Evolutionary conservation across 2,113 vertebrate species (phyloP).

Genomic region (Morone saxatilis): DNA sequence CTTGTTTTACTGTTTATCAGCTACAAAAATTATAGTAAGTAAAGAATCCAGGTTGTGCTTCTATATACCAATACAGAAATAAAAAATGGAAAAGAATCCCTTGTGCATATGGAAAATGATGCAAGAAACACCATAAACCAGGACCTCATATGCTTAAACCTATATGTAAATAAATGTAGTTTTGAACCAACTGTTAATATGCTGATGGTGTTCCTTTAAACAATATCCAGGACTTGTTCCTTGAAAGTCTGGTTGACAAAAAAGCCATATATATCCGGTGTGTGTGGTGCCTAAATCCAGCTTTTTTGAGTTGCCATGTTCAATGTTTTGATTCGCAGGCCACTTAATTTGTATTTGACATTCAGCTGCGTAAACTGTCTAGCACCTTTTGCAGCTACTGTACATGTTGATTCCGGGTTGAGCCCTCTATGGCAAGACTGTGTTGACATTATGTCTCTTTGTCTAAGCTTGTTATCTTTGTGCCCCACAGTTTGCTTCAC

Average conservation of each 20-base stretch:
- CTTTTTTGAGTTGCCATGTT: slow-evolving; percentile 8
- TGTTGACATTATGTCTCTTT: slow-evolving; percentile 61
- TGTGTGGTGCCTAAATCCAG: not conserved
- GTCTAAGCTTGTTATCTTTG: slow-evolving; percentile 73
- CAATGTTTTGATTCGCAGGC: slow-evolving; percentile 24
- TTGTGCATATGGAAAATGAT: not conserved
- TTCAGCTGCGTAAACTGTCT: not conserved
- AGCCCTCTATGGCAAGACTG: slow-evolving; percentile 38
- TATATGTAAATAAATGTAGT: not conserved
- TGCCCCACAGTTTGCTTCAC: slow-evolving; percentile 65
- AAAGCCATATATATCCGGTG: not conserved
- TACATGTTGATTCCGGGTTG: slow-evolving; percentile 58
- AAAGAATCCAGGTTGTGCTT: no score
- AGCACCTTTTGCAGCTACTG: slow-evolving; percentile 1
- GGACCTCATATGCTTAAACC: not conserved
- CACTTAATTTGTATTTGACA: slow-evolving; percentile 1
- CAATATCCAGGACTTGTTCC: not conserved
- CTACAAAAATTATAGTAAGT: no score
- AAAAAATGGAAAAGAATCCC: no score
- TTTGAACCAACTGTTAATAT: not conserved
- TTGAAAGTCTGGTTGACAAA: not conserved
- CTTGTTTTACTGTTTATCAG: not conserved
- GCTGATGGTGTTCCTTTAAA: not conserved
- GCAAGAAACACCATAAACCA: not conserved
- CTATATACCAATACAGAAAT: no score